Evolutionary conservation across 2,113 vertebrate genomes (phyloP), one percentile per base, ranked within the genome.

Genomic region (Heliornis fulica): DNA sequence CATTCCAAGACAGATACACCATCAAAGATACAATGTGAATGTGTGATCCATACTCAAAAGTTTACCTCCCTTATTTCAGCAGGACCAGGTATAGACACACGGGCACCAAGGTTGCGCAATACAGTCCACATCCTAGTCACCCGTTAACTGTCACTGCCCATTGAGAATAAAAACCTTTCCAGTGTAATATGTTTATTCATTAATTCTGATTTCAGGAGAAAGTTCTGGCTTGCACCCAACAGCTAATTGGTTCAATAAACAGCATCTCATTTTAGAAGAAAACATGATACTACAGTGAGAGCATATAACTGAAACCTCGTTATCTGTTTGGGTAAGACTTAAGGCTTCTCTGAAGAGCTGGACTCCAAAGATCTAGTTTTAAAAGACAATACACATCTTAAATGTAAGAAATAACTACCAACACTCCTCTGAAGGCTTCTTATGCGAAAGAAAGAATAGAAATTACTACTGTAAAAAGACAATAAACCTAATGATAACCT

Each of bases 181-280:
- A 60, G 34, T 10, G 28, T 36, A 36, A 95, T 93, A 53, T 89
- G 89, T 91, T 95, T 92, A 82, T 93, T 95, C 93, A 96, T 92
- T 92, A 93, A 78, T 95, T 92, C 88, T 72, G 76, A 95, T 95
- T 96, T 89, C 95, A 78, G 76, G 92, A 93, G 94, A 96, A 96
- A 96, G 93, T 94, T 95, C 94, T 95, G 96, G 93, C 94, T 88
- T 46, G 53, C 53, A 38, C 86, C 89, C 96, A 97, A 81, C 79
- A 89, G 83, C 86, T 97, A 96, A 96, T 87, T 95, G 83, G 88
- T 93, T 97, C 96, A 97, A 93, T 93, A 96, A 95, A 93, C 68
- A 93, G 88, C 83, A 89, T 96, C 92, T 86, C 43, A 0, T 65
- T 87, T 96, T 41, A 68, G 85, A 70, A 89, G 83, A 92, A 81